Evolutionary conservation across 2,113 vertebrate genomes (phyloP), one percentile per base, ranked within the genome.

Genomic region (Tyrannus savana): DNA sequence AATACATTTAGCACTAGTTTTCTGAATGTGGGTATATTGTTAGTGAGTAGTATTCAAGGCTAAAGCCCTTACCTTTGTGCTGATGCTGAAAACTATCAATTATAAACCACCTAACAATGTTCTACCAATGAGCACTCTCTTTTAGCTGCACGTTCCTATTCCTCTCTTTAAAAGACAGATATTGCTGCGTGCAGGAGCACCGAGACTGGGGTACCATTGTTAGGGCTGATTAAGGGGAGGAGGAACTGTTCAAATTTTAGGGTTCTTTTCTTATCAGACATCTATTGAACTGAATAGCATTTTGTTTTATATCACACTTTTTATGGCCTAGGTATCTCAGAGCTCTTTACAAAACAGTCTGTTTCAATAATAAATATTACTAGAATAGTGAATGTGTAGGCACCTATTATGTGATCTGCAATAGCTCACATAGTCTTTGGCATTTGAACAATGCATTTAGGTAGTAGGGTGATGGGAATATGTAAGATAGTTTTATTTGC

Each of bases 61-160:
- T 96, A 96, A 97, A 97, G 96, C 91, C 95, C 93, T 94, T 90
- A 89, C 93, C 90, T 91, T 92, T 96, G 89, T 97, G 83, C 75
- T 19, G 90, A 68, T 94, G 94, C 78, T 97, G 95, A 97, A 97
- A 97, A 97, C 94, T 95, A 96, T 94, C 96, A 97, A 93, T 97
- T 95, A 97, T 87, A 80, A 95, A 94, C 95, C 71, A 96, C 92
- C 96, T 93, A 77, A 90, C 97, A 97, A 87, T 92, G 62, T 97
- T 97, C 90, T 90, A 81, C 96, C 97, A 97, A 41, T 94, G 58
- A 87, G 95, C 74, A 21, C 67, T 23, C 55, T 93, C 95, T 88
- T 72, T 81, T 85, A 96, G 90, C 52, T 49, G 89, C 94, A 97
- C n/a, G 49, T 97, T 96, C 84, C 84, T 79, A 90, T 89, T 91